Conservation (phyloP, 2,113 vertebrate genomes). For the Anthoscopus minutus region DNA sequence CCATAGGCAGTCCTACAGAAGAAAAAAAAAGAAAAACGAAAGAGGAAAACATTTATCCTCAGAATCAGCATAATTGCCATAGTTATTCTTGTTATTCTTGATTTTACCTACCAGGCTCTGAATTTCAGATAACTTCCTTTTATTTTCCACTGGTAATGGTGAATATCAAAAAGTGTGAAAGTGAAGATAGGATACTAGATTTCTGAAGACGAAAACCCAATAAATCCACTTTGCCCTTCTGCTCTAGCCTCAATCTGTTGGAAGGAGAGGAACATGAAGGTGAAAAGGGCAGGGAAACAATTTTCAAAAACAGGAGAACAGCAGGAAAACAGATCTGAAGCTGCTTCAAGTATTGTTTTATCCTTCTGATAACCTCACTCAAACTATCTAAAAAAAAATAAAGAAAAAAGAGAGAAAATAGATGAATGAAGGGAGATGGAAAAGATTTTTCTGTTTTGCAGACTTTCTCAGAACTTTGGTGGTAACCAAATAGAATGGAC, state of each 20-base stretch:
- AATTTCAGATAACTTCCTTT: neutral
- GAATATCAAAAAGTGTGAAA: neutral
- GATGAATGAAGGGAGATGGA: neutral
- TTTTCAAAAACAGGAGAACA: neutral
- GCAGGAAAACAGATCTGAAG: neutral
- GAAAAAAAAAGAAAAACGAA: neutral
- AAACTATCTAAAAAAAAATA: neutral
- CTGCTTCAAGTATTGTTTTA: neutral
- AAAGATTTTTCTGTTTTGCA: neutral
- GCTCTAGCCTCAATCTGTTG: neutral
- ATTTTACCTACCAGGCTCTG: neutral
- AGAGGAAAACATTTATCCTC: neutral
- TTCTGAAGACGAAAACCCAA: neutral
- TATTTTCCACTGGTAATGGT: neutral
- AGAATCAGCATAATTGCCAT: slow-evolving; percentile 11
- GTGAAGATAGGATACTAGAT: neutral
- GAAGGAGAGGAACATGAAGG: neutral
- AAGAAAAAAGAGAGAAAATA: neutral
- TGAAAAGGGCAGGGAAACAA: slow-evolving; percentile 9
- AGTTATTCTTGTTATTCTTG: slow-evolving; percentile 1
- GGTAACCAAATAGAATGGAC: neutral
- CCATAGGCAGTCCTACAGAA: neutral
- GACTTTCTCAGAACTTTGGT: neutral
- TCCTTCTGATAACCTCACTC: neutral
- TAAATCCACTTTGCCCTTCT: neutral